These are phyloP conservation scores for Vidua macroura DNA, from an alignment of 2,113 vertebrate genomes.

Conservation along the genomic window DNA sequence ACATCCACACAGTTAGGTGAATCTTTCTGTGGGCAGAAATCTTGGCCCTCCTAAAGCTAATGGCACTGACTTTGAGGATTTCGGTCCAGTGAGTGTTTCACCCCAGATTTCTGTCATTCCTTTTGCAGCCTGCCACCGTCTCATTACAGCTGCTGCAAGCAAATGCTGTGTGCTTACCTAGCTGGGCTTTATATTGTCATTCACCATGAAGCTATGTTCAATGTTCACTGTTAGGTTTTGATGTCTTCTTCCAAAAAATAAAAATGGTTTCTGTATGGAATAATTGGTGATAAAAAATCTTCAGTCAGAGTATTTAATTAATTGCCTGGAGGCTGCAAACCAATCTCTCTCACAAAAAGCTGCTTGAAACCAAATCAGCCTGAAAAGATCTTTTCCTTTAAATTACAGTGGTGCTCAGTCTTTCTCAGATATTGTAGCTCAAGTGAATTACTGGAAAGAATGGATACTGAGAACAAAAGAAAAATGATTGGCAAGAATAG, in stretches of 20 bases:
- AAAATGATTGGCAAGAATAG: conserved; percentile 72
- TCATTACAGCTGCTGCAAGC: neutral
- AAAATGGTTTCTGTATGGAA: conserved; percentile 43
- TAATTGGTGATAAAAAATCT: conserved; percentile 69
- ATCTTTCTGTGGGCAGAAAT: neutral
- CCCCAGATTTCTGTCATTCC: neutral
- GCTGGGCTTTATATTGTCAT: neutral
- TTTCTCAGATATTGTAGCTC: conserved; percentile 53
- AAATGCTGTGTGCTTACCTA: neutral
- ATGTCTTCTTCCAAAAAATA: conserved; percentile 33
- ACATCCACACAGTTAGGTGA: neutral
- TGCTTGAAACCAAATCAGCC: conserved; percentile 55
- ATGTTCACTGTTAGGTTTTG: neutral
- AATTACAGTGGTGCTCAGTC: conserved; percentile 44
- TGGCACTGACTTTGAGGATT: neutral
- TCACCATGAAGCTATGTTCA: neutral
- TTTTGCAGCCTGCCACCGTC: neutral
- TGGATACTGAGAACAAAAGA: conserved; percentile 70
- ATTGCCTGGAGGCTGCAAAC: conserved; percentile 56
- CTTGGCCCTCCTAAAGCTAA: neutral
- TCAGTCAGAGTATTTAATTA: conserved; percentile 61
- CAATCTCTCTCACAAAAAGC: conserved; percentile 53
- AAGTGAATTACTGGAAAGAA: conserved; percentile 73
- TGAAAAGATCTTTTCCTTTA: conserved; percentile 58
- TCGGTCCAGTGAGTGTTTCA: neutral